These are phyloP conservation scores for Lerista edwardsae DNA, from an alignment of 2,797 vertebrate species.

Conservation along the genomic window DNA sequence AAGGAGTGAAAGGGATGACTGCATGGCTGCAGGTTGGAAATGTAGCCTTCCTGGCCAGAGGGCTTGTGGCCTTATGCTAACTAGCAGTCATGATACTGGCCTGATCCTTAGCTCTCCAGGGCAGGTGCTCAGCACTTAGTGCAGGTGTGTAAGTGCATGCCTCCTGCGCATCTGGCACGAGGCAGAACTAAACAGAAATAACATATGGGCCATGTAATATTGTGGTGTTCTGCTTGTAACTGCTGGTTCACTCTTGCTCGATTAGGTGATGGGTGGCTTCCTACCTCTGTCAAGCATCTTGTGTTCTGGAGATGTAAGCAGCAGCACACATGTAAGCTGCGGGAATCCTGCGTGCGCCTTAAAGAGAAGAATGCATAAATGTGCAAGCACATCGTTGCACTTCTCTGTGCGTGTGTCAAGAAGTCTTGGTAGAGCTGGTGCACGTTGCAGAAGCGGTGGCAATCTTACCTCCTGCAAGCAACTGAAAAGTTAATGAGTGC, in stretches of 20 bases:
- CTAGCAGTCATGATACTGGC: too few species aligned
- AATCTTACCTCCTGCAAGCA: neutral
- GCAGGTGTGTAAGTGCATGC: too few species aligned
- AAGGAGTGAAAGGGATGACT: too few species aligned
- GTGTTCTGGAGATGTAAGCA: neutral
- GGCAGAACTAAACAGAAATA: too few species aligned
- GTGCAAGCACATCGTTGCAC: neutral
- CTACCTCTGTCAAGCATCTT: neutral
- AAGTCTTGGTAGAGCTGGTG: neutral
- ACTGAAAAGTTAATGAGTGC: neutral
- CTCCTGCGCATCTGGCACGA: too few species aligned
- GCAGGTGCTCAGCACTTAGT: too few species aligned
- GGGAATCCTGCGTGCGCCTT: neutral
- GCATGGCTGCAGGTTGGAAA: too few species aligned
- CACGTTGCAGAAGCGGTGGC: neutral
- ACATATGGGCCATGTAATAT: too few species aligned
- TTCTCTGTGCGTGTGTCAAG: neutral
- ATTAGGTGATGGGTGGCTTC: slow-evolving; percentile 21
- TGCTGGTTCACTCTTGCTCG: neutral
- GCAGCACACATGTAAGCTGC: rapidly evolving
- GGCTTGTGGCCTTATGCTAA: too few species aligned
- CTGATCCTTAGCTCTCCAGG: too few species aligned
- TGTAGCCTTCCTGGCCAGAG: too few species aligned
- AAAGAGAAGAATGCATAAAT: neutral
- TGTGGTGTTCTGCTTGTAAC: neutral